Percentiles rank a stretch among this genome's conserved stretches.
Evolutionary conservation across 1,140 invertebrate genomes (phyloP).

Genomic region (Drosophila trapezifrons): DNA sequence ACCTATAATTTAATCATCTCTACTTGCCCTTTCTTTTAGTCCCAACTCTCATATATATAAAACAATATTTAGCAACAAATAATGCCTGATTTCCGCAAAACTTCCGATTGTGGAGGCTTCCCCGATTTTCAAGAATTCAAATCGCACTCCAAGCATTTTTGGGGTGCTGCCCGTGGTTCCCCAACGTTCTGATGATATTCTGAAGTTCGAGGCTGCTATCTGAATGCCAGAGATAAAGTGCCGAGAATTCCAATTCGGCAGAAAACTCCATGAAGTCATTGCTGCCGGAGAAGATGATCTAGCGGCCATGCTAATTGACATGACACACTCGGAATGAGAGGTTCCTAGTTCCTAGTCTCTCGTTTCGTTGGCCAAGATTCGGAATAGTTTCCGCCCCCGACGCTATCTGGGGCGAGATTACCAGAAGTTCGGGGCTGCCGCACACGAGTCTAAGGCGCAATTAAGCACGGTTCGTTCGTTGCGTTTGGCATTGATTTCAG

Average conservation of each 20-base stretch:
- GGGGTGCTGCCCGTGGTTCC: constrained; percentile 20
- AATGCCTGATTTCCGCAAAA: neutral
- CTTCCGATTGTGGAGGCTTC: neutral
- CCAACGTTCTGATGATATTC: constrained; percentile 15
- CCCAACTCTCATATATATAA: no score
- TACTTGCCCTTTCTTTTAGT: no score
- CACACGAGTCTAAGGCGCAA: constrained; percentile 38
- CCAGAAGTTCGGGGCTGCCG: constrained; percentile 15
- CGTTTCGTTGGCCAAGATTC: no score
- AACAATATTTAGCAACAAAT: neutral
- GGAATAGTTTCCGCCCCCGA: constrained; percentile 33
- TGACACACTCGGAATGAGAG: constrained; percentile 28
- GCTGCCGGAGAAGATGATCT: constrained; percentile 39
- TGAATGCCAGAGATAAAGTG: constrained; percentile 30
- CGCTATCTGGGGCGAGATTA: constrained; percentile 22
- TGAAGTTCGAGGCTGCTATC: constrained; percentile 11
- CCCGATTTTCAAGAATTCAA: constrained; percentile 9
- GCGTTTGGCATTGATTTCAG: constrained; percentile 36
- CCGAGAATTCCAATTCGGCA: constrained; percentile 41
- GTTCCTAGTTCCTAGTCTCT: constrained; percentile 29
- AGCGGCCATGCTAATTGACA: constrained; percentile 31
- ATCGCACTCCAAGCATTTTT: neutral
- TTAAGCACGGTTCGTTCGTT: constrained; percentile 39
- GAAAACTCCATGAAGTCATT: constrained; percentile 56
- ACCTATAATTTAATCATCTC: no score